These are phyloP conservation scores for Temnothorax curvispinosus DNA, from an alignment of 1,140 invertebrate genomes.

Conservation along the genomic window DNA sequence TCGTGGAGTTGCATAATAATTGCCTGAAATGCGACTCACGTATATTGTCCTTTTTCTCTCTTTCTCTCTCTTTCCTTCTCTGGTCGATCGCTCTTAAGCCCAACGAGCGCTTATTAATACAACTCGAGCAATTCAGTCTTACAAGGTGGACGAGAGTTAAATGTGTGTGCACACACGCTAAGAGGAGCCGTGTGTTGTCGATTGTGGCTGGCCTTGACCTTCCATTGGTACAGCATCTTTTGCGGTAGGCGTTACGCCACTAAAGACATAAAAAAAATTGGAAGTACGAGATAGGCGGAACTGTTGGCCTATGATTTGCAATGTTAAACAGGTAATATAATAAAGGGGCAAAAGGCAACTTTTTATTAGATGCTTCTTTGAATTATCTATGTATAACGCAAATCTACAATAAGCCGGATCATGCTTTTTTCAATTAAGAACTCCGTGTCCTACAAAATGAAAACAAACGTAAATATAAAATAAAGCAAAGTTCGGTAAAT, in stretches of 20 bases:
- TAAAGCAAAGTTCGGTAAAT: not conserved
- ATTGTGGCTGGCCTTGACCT: conserved; percentile 22
- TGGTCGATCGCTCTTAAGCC: not conserved
- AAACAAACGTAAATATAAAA: not conserved
- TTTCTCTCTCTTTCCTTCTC: not conserved
- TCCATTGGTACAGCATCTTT: conserved; percentile 23
- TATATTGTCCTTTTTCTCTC: not conserved
- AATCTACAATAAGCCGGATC: not conserved
- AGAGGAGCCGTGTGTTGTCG: not conserved
- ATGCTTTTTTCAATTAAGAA: not conserved
- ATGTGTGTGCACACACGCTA: not conserved
- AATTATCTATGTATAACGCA: not conserved
- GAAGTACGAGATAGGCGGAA: not conserved
- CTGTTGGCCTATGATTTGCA: not conserved
- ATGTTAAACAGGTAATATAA: not conserved
- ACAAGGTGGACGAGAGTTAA: not conserved
- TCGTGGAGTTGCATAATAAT: conserved; percentile 14
- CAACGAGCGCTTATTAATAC: conserved; percentile 30
- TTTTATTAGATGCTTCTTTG: not conserved
- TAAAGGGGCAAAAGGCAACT: no score
- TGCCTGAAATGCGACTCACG: not conserved
- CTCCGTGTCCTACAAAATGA: not conserved
- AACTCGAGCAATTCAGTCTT: conserved; percentile 32
- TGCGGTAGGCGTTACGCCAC: not conserved
- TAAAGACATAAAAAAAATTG: not conserved